Evolutionary conservation across 2,888 invertebrate genomes (phyloP).

Genomic region (Perithous albicinctus): DNA sequence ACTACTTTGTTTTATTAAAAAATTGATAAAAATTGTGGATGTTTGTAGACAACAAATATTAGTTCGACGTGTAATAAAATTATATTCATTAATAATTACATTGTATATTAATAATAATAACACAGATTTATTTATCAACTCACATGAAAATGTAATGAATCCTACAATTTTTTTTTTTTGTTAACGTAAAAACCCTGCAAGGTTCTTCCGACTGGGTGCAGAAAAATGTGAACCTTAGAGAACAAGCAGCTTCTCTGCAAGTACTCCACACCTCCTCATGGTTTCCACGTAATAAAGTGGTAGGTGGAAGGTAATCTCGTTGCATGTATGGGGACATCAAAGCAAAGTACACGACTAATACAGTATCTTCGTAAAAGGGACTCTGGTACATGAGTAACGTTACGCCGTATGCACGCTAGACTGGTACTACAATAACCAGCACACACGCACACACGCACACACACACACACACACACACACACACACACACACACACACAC

Average conservation of each 20-base stretch:
- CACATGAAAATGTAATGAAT: too few relatives aligned
- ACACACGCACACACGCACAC: neutral
- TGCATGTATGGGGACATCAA: constrained; percentile 24
- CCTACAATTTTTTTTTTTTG: too few relatives aligned
- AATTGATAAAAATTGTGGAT: too few relatives aligned
- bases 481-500: too few relatives aligned
- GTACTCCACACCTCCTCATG: neutral
- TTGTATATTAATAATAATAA: too few relatives aligned
- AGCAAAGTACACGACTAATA: constrained; percentile 43
- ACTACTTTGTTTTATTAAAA: too few relatives aligned
- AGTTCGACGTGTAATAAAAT: too few relatives aligned
- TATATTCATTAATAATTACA: too few relatives aligned
- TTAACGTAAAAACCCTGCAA: too few relatives aligned
- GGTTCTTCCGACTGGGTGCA: neutral
- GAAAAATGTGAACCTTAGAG: neutral
- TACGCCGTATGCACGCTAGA: constrained; percentile 30
- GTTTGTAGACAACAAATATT: too few relatives aligned
- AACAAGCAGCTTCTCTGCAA: neutral
- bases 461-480: neutral
- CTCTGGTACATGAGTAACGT: neutral
- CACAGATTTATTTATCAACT: too few relatives aligned
- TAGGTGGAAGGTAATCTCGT: constrained; percentile 37
- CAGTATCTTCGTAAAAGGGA: constrained; percentile 40
- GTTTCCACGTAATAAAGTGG: constrained; percentile 58
- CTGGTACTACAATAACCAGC: constrained; percentile 9